A percentile compares a stretch with the other conserved stretches of the same genome.
Evolutionary conservation across 64 coral and sea anemone genomes (phyloP).

Genomic region (Exaiptasia diaphana): DNA sequence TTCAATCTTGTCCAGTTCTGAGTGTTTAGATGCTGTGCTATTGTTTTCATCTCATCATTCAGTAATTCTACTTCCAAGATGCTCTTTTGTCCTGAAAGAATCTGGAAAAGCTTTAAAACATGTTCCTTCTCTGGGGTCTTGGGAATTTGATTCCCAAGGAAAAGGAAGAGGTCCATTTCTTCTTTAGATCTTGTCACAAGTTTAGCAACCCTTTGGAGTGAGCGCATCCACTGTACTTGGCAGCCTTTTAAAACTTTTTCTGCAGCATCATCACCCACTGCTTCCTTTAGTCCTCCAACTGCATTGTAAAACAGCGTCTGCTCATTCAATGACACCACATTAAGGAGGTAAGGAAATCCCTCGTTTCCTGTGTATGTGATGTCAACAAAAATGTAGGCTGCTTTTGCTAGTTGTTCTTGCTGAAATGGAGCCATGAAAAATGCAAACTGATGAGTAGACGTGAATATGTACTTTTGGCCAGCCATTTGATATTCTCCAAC

Average conservation of each 20-base stretch:
- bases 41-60: neutral
- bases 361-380: slow-evolving; percentile 61
- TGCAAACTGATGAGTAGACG: neutral
- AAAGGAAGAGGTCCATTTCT: slow-evolving; percentile 18
- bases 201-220: slow-evolving; percentile 37
- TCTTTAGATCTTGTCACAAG: slow-evolving; percentile 29
- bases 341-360: slow-evolving; percentile 45
- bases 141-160: slow-evolving; percentile 13
- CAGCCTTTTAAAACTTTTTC: slow-evolving; percentile 38
- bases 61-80: too few relatives aligned
- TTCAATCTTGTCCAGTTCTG: neutral
- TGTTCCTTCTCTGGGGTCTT: slow-evolving; percentile 20
- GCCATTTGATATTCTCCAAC: neutral
- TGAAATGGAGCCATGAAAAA: slow-evolving; percentile 20
- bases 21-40: neutral
- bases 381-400: slow-evolving; percentile 41
- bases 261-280: slow-evolving; percentile 6
- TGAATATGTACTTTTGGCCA: neutral
- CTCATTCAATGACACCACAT: slow-evolving; percentile 47
- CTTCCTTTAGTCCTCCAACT: neutral
- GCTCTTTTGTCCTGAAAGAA: slow-evolving; percentile 13
- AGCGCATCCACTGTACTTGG: slow-evolving; percentile 48
- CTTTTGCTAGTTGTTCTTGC: neutral
- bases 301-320: neutral
- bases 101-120: slow-evolving; percentile 3